Evolutionary conservation across 2,113 vertebrate genomes (phyloP).

Genomic region (Nicator chloris): DNA sequence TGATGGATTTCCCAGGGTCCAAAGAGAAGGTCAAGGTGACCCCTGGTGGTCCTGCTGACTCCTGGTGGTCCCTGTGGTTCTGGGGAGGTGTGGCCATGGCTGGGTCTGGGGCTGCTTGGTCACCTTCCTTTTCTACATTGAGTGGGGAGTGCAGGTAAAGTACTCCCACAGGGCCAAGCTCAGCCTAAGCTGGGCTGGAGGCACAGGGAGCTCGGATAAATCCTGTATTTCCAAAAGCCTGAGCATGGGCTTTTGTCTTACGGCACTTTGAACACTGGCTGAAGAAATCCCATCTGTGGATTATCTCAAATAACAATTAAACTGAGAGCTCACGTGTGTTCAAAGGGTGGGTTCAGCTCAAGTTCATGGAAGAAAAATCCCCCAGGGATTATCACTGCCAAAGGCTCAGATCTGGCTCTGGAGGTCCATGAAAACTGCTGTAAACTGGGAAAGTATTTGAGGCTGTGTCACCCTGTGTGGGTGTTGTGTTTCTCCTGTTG

Average conservation of each 20-base stretch:
- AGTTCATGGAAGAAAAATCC: constrained; percentile 30
- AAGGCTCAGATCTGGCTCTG: constrained; percentile 12
- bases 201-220: background rate
- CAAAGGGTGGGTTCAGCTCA: constrained; percentile 5
- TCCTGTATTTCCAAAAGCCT: background rate
- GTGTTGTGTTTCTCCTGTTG: background rate
- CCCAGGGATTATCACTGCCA: constrained; percentile 3
- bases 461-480: background rate
- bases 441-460: constrained; percentile 9
- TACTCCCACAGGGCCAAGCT: background rate
- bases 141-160: fast-evolving
- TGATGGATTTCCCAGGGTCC: background rate
- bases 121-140: background rate
- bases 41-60: background rate
- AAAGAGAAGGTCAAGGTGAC: background rate
- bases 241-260: background rate
- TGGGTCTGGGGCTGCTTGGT: background rate
- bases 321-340: background rate
- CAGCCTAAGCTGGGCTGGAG: background rate
- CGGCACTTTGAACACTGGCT: background rate
- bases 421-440: background rate
- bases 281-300: background rate
- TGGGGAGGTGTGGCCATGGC: background rate
- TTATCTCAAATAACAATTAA: constrained; percentile 7
- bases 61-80: background rate